Evolutionary conservation across 2,113 vertebrate species (phyloP).

Genomic region (Myxocyprinus asiaticus): DNA sequence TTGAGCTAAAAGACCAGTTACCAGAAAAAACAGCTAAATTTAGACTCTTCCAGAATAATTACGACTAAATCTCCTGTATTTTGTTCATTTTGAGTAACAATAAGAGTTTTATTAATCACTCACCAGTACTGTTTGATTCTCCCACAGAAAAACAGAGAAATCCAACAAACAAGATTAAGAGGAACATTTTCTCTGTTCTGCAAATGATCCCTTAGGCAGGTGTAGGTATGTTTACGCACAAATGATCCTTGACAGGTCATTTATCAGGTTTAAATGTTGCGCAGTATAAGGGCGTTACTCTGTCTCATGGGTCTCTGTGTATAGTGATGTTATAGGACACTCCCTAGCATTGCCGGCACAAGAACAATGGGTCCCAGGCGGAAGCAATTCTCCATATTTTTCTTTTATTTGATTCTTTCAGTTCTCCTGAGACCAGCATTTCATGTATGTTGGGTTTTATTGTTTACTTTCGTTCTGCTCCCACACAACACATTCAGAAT

Average conservation of each 20-base stretch:
- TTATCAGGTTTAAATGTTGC: constrained; percentile 7
- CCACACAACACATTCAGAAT: too few relatives aligned
- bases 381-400: not conserved
- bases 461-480: too few relatives aligned
- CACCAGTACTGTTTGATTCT: constrained; percentile 5
- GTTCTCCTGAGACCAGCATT: not conserved
- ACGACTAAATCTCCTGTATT: not conserved
- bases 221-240: not conserved
- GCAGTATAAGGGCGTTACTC: not conserved
- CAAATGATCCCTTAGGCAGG: not conserved
- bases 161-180: constrained; percentile 52
- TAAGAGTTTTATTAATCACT: not conserved
- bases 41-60: too few relatives aligned
- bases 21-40: not conserved
- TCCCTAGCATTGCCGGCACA: not conserved
- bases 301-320: not conserved
- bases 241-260: too few relatives aligned
- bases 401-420: not conserved
- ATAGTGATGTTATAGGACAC: not conserved
- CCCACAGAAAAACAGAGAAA: constrained; percentile 44
- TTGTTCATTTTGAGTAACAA: not conserved
- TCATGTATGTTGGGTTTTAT: not conserved
- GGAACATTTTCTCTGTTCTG: constrained; percentile 53
- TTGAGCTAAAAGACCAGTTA: too few relatives aligned
- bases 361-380: not conserved